Evolutionary conservation across 2,797 vertebrate species (phyloP).

Genomic region (Chloroceryle amazona): DNA sequence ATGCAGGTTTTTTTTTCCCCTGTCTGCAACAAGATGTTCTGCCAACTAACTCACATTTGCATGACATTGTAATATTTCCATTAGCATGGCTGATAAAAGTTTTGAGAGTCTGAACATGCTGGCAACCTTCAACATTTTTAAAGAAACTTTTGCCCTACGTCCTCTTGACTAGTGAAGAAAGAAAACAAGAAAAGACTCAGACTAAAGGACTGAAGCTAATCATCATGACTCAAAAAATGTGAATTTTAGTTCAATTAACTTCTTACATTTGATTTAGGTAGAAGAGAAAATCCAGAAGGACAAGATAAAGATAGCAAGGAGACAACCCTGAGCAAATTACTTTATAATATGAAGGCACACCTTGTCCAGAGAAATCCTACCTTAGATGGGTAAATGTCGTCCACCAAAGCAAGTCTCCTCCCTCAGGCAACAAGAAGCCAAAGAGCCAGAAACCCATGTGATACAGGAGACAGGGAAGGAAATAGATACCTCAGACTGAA

Average conservation of each 20-base stretch:
- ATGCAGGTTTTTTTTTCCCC: neutral
- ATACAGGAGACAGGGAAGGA: neutral
- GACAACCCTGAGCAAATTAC: neutral
- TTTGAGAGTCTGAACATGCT: neutral
- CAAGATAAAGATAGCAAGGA: neutral
- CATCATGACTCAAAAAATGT: neutral
- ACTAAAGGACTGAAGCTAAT: neutral
- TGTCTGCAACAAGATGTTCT: constrained; percentile 57
- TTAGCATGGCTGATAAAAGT: constrained; percentile 1
- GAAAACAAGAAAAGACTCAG: neutral
- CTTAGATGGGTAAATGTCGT: accelerated
- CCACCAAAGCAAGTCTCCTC: neutral
- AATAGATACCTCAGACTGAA: neutral
- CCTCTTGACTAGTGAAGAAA: neutral
- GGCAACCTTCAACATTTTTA: neutral
- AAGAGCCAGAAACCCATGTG: neutral
- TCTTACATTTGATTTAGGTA: neutral
- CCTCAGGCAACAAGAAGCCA: neutral
- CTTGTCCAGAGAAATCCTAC: neutral
- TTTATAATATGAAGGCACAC: neutral
- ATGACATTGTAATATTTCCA: constrained; percentile 54
- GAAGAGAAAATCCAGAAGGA: neutral
- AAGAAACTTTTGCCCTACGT: neutral
- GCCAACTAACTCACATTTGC: constrained; percentile 53
- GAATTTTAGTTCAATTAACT: neutral